phyloP scores from a whole-genome alignment of 2,113 vertebrate genomes.

The Poecile atricapillus region DNA sequence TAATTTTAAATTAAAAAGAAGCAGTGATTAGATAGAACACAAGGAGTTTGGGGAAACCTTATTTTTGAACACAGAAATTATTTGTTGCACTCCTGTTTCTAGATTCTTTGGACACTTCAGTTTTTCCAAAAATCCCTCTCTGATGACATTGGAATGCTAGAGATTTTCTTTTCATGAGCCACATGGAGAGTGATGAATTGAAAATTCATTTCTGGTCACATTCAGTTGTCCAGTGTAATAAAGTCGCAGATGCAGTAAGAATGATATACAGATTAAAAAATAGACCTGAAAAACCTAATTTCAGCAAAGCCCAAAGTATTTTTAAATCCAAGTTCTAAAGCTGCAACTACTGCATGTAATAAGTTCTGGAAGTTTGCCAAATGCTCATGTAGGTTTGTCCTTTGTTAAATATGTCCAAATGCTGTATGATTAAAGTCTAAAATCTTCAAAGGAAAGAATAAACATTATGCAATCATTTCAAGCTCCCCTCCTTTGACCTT shows the following conservation, averaged over 20 bases:
- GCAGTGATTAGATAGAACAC: background rate
- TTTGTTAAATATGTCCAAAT: slow-evolving; percentile 48
- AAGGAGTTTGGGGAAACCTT: background rate
- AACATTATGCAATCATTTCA: slow-evolving; percentile 68
- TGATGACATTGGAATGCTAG: background rate
- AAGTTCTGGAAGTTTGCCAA: slow-evolving; percentile 12
- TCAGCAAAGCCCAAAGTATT: background rate
- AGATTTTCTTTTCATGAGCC: background rate
- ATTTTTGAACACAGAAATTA: background rate
- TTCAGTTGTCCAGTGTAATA: background rate
- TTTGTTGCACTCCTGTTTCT: background rate
- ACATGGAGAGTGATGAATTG: background rate
- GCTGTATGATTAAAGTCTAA: slow-evolving; percentile 41
- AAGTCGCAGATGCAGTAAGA: background rate
- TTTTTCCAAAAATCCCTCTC: background rate
- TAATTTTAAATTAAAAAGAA: background rate
- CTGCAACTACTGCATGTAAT: background rate
- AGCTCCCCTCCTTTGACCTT: slow-evolving; percentile 58
- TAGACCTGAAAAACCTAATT: background rate
- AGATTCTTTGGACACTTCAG: background rate
- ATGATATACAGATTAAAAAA: background rate
- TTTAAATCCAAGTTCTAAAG: background rate
- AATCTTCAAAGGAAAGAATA: slow-evolving; percentile 68
- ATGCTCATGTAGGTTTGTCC: background rate
- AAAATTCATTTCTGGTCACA: background rate